A percentile compares a stretch with the other conserved stretches of the same genome.
phyloP scores from a whole-genome alignment of 2,113 vertebrate genomes.

The cattle (Bos taurus) region DNA sequence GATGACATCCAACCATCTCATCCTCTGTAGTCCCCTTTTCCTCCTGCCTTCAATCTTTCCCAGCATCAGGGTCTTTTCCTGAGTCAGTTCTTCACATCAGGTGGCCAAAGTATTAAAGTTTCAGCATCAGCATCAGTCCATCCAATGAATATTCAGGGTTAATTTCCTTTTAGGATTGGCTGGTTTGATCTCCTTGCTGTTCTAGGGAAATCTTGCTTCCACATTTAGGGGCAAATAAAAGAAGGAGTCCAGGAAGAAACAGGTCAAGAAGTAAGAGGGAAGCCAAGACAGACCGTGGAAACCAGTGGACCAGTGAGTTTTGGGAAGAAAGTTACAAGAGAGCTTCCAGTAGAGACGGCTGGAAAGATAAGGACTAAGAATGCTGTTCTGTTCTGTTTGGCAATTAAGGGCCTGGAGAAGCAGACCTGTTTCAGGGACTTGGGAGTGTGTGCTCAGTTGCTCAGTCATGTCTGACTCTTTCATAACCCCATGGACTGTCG shows the following conservation, averaged over 20 bases:
- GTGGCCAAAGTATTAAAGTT: not conserved
- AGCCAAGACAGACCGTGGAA: accelerated
- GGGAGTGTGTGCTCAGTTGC: not conserved
- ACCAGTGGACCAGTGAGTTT: not conserved
- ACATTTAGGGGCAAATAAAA: too few species aligned
- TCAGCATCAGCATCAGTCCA: not conserved
- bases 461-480: not conserved
- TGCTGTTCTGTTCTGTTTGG: accelerated
- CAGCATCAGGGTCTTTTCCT: too few species aligned
- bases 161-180: not conserved
- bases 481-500: not conserved
- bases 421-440: not conserved
- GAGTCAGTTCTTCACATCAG: not conserved
- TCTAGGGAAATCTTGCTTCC: not conserved
- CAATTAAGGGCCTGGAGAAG: not conserved
- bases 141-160: not conserved
- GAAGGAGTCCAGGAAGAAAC: not conserved
- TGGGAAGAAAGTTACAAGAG: accelerated
- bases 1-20: too few species aligned
- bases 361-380: not conserved
- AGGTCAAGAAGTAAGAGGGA: not conserved
- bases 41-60: too few species aligned
- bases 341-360: accelerated
- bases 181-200: not conserved
- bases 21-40: too few species aligned